A percentile compares a stretch with the other conserved stretches of the same genome.
phyloP scores from a whole-genome alignment of 2,113 vertebrate species.

The Myxocyprinus asiaticus region DNA sequence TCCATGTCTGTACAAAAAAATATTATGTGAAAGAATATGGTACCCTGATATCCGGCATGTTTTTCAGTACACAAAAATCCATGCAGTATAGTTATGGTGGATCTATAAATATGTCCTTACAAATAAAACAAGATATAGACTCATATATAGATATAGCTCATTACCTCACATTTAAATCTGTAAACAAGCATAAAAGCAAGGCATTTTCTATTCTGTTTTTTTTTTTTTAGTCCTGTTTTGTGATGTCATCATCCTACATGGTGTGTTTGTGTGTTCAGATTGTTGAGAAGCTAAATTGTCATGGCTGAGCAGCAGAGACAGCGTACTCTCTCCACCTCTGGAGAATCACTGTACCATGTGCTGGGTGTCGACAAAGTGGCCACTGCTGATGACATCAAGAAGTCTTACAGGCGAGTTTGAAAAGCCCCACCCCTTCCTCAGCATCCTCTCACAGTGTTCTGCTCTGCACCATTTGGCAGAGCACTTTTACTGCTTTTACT shows the following conservation, averaged over 20 bases:
- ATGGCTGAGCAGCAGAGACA: slow-evolving; percentile 98
- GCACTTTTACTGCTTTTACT: background rate
- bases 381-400: slow-evolving; percentile 94
- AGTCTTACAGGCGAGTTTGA: slow-evolving; percentile 90
- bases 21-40: too few relatives aligned
- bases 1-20: too few relatives aligned
- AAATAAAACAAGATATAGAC: too few relatives aligned
- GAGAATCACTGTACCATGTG: slow-evolving; percentile 90
- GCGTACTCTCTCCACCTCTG: slow-evolving; percentile 95
- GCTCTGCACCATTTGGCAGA: background rate
- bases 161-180: too few relatives aligned
- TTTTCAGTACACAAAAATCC: too few relatives aligned
- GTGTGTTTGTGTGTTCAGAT: slow-evolving; percentile 57
- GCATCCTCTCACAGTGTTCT: background rate
- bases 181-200: too few relatives aligned
- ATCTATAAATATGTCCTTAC: too few relatives aligned
- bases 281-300: slow-evolving; percentile 59
- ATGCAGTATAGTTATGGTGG: too few relatives aligned
- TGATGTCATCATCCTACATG: background rate
- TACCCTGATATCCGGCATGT: too few relatives aligned
- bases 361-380: slow-evolving; percentile 93
- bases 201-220: too few relatives aligned
- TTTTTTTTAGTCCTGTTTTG: background rate
- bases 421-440: background rate
- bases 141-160: too few relatives aligned